phyloP scores from a whole-genome alignment of 1,140 invertebrate genomes.

The Sarcophaga bullata region DNA sequence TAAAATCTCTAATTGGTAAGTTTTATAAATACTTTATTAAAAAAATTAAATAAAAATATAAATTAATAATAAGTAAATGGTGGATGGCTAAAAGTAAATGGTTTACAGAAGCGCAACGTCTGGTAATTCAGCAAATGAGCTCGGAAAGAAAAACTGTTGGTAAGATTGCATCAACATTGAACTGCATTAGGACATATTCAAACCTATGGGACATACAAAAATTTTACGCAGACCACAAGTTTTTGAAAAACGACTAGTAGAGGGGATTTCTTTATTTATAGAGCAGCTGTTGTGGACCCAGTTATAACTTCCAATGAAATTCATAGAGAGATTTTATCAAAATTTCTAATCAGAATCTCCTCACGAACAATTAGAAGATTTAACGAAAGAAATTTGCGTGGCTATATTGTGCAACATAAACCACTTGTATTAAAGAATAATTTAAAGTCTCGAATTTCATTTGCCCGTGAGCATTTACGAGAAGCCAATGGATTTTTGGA shows the following conservation, averaged over 20 bases:
- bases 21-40: neutral
- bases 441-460: slow-evolving; percentile 33
- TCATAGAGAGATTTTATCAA: neutral
- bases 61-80: neutral
- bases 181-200: neutral
- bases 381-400: neutral
- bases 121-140: neutral
- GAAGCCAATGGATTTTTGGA: slow-evolving; percentile 30
- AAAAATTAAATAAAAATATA: neutral
- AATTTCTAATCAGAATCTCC: neutral
- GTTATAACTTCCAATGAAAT: neutral
- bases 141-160: neutral
- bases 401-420: slow-evolving; percentile 12
- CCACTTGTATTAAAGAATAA: neutral
- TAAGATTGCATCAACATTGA: neutral
- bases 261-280: neutral
- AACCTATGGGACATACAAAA: neutral
- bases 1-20: too few relatives aligned
- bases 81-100: neutral
- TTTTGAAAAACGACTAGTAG: neutral
- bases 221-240: neutral
- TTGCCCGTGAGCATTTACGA: slow-evolving; percentile 46
- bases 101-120: neutral
- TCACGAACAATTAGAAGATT: slow-evolving; percentile 28
- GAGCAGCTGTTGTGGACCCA: neutral